These are phyloP conservation scores for Pempheris klunzingeri DNA, from an alignment of 2,797 vertebrate species.

Conservation along the genomic window DNA sequence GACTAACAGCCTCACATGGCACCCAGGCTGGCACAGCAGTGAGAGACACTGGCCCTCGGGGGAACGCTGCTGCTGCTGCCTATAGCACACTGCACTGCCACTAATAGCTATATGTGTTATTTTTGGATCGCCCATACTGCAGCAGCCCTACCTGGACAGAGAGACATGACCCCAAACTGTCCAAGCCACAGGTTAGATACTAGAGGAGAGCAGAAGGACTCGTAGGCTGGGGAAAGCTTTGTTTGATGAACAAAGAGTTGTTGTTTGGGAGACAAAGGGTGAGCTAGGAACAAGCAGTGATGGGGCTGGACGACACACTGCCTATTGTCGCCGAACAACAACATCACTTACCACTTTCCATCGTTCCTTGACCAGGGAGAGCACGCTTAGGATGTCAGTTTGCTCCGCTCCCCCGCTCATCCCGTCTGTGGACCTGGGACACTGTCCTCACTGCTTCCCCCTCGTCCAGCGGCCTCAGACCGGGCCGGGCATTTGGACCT, in stretches of 20 bases:
- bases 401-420: constrained; percentile 97
- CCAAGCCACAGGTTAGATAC: constrained; percentile 52
- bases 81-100: constrained; percentile 65
- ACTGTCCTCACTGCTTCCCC: constrained; percentile 74
- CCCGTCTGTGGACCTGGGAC: constrained; percentile 79
- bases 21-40: constrained; percentile 47
- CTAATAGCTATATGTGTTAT: constrained; percentile 72
- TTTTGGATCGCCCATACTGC: constrained; percentile 63
- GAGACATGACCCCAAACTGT: constrained; percentile 61
- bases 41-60: constrained; percentile 44
- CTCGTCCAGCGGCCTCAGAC: constrained; percentile 64
- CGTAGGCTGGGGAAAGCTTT: not conserved
- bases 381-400: constrained; percentile 94
- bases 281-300: constrained; percentile 60
- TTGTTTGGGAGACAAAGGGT: constrained; percentile 40
- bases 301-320: constrained; percentile 46
- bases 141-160: constrained; percentile 55
- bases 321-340: constrained; percentile 51
- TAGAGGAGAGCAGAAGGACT: constrained; percentile 10
- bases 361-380: constrained; percentile 97
- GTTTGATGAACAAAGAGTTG: constrained; percentile 55
- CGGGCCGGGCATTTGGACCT: constrained; percentile 74
- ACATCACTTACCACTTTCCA: constrained; percentile 97
- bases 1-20: constrained; percentile 66
- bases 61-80: constrained; percentile 55